A percentile compares a stretch with the other conserved stretches of the same genome.
These are phyloP conservation scores for Microctenopoma steveboyesi DNA, from an alignment of 2,797 vertebrate genomes.

Conservation along the genomic window DNA sequence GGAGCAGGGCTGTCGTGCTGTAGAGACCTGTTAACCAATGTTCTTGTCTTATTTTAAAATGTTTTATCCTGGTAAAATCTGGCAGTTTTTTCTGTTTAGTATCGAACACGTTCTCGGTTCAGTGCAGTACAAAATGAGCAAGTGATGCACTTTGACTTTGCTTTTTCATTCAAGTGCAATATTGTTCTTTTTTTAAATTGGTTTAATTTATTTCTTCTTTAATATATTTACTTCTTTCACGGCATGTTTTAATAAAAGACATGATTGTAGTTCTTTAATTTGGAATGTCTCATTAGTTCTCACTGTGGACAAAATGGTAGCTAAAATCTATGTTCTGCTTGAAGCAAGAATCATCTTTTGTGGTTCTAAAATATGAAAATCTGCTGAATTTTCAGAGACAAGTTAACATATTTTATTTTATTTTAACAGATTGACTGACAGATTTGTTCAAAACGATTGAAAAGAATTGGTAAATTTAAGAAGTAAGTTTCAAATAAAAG, in stretches of 20 bases:
- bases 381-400: neutral
- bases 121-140: slow-evolving; percentile 9
- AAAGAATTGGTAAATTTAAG: too few relatives aligned
- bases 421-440: too few relatives aligned
- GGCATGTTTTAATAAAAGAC: slow-evolving; percentile 78
- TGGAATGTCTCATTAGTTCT: neutral
- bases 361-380: neutral
- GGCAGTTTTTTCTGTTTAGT: neutral
- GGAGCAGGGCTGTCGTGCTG: slow-evolving; percentile 22
- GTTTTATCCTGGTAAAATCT: slow-evolving; percentile 18
- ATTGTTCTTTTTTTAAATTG: slow-evolving; percentile 51
- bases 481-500: too few relatives aligned
- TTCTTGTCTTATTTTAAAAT: slow-evolving; percentile 19
- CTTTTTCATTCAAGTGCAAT: slow-evolving; percentile 69
- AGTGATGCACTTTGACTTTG: slow-evolving; percentile 53
- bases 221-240: slow-evolving; percentile 49
- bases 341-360: neutral
- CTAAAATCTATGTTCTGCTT: neutral
- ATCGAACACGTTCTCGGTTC: slow-evolving; percentile 21
- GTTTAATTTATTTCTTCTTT: slow-evolving; percentile 61
- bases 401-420: too few relatives aligned
- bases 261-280: slow-evolving; percentile 28
- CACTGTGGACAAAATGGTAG: neutral
- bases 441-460: too few relatives aligned
- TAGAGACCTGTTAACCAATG: slow-evolving; percentile 42